Percentiles rank a stretch among this genome's conserved stretches.
Evolutionary conservation across 2,113 vertebrate species (phyloP).

Genomic region (Amphilophus citrinellus): DNA sequence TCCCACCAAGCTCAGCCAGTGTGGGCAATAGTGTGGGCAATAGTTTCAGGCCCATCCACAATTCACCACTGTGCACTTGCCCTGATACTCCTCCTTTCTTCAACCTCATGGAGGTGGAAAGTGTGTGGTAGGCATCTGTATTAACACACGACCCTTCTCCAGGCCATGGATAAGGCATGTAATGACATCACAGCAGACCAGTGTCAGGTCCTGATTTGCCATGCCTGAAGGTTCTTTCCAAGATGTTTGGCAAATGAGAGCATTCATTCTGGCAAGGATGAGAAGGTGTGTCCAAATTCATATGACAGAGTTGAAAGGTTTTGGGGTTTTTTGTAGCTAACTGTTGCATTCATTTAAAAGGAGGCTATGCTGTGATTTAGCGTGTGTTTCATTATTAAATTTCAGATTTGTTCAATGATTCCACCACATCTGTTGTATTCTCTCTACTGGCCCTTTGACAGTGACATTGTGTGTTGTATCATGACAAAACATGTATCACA

Average conservation of each 20-base stretch:
- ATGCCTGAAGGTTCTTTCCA: not conserved
- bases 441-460: not conserved
- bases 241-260: conserved; percentile 2
- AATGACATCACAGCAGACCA: not conserved
- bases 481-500: not conserved
- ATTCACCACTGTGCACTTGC: not conserved
- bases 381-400: not conserved
- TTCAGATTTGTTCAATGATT: not conserved
- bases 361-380: not conserved
- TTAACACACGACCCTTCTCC: not conserved
- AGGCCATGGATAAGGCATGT: not conserved
- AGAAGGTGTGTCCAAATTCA: not conserved
- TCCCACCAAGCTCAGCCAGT: not conserved
- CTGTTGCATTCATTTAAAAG: not conserved
- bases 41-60: not conserved
- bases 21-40: fast-evolving
- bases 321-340: not conserved
- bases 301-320: not conserved
- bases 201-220: not conserved
- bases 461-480: not conserved
- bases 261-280: not conserved
- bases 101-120: not conserved
- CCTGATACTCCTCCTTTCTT: not conserved
- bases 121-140: fast-evolving
- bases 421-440: not conserved